Evolutionary conservation across 2,888 invertebrate species (phyloP), one percentile per base, ranked within the genome.

Genomic region (Tinea semifulvella): DNA sequence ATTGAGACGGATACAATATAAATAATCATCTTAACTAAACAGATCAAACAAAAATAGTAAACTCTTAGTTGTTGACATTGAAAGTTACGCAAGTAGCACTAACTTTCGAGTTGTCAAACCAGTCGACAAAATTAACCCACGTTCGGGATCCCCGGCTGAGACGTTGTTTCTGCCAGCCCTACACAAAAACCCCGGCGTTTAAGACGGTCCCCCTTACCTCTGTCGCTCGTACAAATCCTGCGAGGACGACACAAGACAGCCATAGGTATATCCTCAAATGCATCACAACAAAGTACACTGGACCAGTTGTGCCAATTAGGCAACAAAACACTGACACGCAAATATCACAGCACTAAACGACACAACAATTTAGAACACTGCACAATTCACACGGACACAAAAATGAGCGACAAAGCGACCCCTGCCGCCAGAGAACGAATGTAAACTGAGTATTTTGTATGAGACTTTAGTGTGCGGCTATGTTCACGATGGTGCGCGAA

Each of bases 231-330:
- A 87, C 86, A 82, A 87, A 88, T 84, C 88, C 88, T 71, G 85
- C 77, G 69, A 88, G 84, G 84, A 87, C 83, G 80, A 88, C 85
- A 84, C 85, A 85, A 81, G 85, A 85, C 83, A 88, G 80, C 84
- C 87, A 82, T 82, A 86, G 80, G 71, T 84, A 86, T 87, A 88
- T 88, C 88, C 88, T 87, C 73, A 86, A 88, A 85, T 88, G 85
- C 89, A 89, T 89, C 84, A 86, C 86, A 82, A 83, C 75, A 77
- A 72, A 61, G 63, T 65, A 62, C 68, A 62, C 63, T 55, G 66
- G 64, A 63, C 59, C 64, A 61, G 68, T 65, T 63, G 70, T 20
- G 40, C 40, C 22, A 14, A 22, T 14, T 43, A 27, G 62, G 63
- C 62, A 64, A 56, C 62, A 61, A 61, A 52, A 61, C 76, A 76